These are phyloP conservation scores for Tauraco hartlaubi DNA, from an alignment of 2,797 vertebrate species.

Conservation along the genomic window DNA sequence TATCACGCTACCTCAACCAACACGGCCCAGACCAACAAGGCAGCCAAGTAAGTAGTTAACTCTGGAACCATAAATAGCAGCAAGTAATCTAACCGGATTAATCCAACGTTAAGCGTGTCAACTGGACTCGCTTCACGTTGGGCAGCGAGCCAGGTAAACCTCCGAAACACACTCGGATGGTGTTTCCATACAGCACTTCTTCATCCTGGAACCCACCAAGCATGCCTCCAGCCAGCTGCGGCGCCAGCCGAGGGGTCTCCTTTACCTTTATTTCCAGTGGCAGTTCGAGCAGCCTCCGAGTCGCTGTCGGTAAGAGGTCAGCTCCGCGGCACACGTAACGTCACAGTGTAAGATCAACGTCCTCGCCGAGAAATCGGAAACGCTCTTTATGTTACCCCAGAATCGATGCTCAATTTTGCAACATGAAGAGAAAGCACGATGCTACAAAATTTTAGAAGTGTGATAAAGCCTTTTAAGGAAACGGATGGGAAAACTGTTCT, in stretches of 20 bases:
- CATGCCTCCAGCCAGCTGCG: neutral
- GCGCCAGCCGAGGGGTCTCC: fast-evolving
- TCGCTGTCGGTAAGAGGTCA: neutral
- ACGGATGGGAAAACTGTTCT: neutral
- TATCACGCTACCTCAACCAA: neutral
- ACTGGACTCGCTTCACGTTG: neutral
- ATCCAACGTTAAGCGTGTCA: neutral
- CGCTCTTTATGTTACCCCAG: neutral
- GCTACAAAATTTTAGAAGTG: neutral
- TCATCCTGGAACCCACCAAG: neutral
- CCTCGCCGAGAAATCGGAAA: neutral
- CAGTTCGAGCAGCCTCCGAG: neutral
- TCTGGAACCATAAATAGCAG: slow-evolving; percentile 35
- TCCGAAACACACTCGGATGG: neutral
- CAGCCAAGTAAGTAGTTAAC: neutral
- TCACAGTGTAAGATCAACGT: neutral
- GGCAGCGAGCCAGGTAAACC: slow-evolving; percentile 1
- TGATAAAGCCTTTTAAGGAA: neutral
- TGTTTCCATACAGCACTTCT: neutral
- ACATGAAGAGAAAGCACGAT: neutral
- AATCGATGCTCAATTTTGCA: neutral
- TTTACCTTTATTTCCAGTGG: neutral
- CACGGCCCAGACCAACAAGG: neutral
- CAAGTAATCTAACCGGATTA: slow-evolving; percentile 39
- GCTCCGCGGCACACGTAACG: neutral